Base-by-base conservation (phyloP, 2,888 invertebrate genomes). In the Endotricha flammealis region DNA sequence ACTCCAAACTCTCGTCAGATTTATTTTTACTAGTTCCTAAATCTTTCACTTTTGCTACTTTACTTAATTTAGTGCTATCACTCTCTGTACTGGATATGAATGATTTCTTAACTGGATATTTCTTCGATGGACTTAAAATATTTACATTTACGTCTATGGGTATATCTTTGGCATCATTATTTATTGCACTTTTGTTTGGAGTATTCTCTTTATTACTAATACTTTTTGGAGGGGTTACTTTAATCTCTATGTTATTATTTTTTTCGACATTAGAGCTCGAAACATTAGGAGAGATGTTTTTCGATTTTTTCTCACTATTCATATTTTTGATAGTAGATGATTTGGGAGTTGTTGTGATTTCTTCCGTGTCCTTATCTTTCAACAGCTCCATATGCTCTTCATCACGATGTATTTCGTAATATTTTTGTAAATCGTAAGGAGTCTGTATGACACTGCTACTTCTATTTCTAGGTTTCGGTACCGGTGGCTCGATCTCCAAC, bases 371-470 rank as follows among this genome's bases (percentile, higher is more conserved):
- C 40, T 76, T 78, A 47, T 83, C 83, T 49, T 77, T 82, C 28
- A 85, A 56, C 8, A 83, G 51, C 30, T 83, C 71, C 64, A 80
- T 73, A 42, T 83, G 82, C 56, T 80, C 82, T 44, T 82, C 78
- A 45, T 86, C 87, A n/a, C 62, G 64, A 55, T 87, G 86, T 41
- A 86, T 65, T 67, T 87, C 81, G 25, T 81, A 81, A 57, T 87
- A 87, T 51, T 82, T 82, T 48, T 87, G 85, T 44, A 87, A 61
- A 53, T 87, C 87, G 45, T 87, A 87, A 2, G 87, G 87, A 34
- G 87, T 87, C 48, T 87, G 87, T 57, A 87, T 87, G 12, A 87
- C 71, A 45, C 86, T 87, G 43, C 86, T 83, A 48, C 87, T 86
- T 40, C 86, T 63, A 35, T 80, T 64, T 33, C 86, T 64, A 1